Percentiles rank a stretch among this genome's conserved stretches.
Conservation (phyloP, 2,797 vertebrate species). For the Ibycter americanus region DNA sequence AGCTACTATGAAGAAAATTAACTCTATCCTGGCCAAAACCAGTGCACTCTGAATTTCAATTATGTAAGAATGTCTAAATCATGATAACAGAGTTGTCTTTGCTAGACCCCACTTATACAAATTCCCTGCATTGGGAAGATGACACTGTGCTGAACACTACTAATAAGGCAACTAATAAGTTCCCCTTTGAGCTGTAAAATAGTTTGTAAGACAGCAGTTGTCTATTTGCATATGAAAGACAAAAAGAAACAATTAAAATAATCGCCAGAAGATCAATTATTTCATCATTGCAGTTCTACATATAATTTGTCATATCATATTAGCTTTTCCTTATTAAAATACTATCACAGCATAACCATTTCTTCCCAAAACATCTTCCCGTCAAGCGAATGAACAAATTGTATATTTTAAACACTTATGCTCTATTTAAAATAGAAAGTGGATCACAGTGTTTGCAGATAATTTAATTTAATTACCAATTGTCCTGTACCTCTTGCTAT, state of each 20-base stretch:
- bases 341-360: neutral
- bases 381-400: neutral
- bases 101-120: neutral
- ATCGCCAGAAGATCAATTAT: neutral
- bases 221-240: constrained; percentile 42
- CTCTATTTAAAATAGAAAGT: constrained; percentile 16
- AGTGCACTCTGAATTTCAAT: neutral
- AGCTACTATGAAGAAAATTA: too few relatives aligned
- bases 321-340: neutral
- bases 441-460: constrained; percentile 30
- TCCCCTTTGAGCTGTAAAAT: neutral
- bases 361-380: neutral
- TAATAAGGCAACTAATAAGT: neutral
- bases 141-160: neutral
- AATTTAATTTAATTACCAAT: neutral
- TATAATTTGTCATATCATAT: neutral
- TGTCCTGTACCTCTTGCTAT: neutral
- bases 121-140: neutral
- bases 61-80: neutral
- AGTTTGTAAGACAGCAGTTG: neutral
- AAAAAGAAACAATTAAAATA: neutral
- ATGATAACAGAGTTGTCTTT: neutral
- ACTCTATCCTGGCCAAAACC: too few relatives aligned
- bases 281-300: neutral
- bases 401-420: neutral